phyloP scores from a whole-genome alignment of 2,113 vertebrate species.

The cat (Felis catus) region F.catus_Fca126_mat1.0 CM031413.1:41586501-41587000 shows the following conservation, averaged over 20 bases:
- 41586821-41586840: too few species aligned
- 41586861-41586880: background rate
- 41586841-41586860: background rate
- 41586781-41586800: background rate
- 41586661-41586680: background rate
- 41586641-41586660: background rate
- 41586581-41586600: background rate
- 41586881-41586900: background rate
- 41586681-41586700: background rate
- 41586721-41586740: background rate
- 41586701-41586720: background rate
- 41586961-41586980: background rate
- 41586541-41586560: constrained; percentile 2
- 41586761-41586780: background rate
- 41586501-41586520: constrained; percentile 58
- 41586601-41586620: background rate
- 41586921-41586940: background rate
- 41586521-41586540: background rate
- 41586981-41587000: background rate
- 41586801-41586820: background rate
- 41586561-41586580: constrained; percentile 12
- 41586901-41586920: background rate
- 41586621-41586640: background rate
- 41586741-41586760: background rate
- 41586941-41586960: background rate